Conservation (phyloP, 2,797 vertebrate genomes). For the Pristis pectinata region DNA sequence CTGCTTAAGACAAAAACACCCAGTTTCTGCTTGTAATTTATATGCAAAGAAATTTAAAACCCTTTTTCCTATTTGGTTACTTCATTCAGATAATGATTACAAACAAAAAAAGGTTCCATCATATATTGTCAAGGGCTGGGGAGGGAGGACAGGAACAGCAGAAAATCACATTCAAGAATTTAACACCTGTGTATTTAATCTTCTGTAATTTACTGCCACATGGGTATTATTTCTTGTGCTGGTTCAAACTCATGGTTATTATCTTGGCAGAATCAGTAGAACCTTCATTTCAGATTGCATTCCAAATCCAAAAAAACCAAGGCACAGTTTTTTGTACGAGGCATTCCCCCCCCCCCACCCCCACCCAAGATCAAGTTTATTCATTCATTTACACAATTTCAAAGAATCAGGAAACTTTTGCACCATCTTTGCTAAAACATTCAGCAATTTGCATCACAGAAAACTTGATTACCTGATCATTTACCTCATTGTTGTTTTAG, state of each 20-base stretch:
- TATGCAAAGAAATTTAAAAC: conserved; percentile 49
- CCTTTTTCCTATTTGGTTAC: conserved; percentile 41
- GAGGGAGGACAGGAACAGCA: no score
- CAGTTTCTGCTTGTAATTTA: no score
- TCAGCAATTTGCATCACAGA: neutral
- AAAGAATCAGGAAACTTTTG: neutral
- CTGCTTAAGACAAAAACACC: no score
- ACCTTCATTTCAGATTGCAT: no score
- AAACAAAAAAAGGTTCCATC: no score
- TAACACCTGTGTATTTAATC: neutral
- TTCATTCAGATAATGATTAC: conserved; percentile 45
- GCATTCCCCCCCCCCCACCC: no score
- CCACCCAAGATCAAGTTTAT: no score
- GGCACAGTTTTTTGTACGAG: no score
- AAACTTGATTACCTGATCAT: neutral
- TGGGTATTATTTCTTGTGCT: neutral
- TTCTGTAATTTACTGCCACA: neutral
- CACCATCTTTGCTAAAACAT: neutral
- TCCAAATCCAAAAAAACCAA: no score
- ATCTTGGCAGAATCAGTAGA: neutral
- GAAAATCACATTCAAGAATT: neutral
- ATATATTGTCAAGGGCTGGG: no score
- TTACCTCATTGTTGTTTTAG: neutral
- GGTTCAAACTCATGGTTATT: neutral
- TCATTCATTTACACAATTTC: no score